Base-by-base conservation (phyloP, 2,888 invertebrate genomes). In the Hydropsyche betteni region DNA sequence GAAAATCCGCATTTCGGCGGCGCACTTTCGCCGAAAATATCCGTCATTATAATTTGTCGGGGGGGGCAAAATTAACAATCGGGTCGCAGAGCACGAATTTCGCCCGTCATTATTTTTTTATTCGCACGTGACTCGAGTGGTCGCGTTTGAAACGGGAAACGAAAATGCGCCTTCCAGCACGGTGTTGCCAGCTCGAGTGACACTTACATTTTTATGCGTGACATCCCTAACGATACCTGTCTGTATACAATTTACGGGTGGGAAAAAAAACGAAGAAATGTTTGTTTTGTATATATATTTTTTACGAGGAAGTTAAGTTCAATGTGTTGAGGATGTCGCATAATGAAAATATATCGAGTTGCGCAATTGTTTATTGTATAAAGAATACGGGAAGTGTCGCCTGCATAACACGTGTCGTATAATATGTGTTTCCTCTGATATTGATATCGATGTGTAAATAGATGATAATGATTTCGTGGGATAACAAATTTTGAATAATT, bases 141-240 rank as follows among this genome's bases (percentile, higher is more conserved):
- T 50, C 7, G 36, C 36, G 34, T 64, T 64, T 64, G 36, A 64
- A 64, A 64, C 64, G 64, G 12, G 34, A 50, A 51, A 52, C 33
- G 64, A 16, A 36, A 64, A 36, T 36, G 64, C 16, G 16, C 24
- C 24, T 51, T 12, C 36, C 36, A 38, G 10, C 58, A 14, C 71
- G 68, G 75, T 75, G 75, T 64, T 75, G 75, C 71, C 72, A 58
- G 69, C 69, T 55, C 68, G n/a, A 76, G 76, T 76, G 74, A 69
- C 69, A 74, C 74, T 76, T 58, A 50, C 68, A 74, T 76, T 76
- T 76, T 74, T 74, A 74, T 61, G 76, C 74, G 74, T 76, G 76
- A 33, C 76, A 73, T 58, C 74, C 72, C 72, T 72, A 72, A 72
- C 72, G 72, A 72, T 61, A 72, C 70, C n/a, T 55, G 16, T 12